Conservation (phyloP, 2,797 vertebrate species). For the Scleropages formosus region DNA sequence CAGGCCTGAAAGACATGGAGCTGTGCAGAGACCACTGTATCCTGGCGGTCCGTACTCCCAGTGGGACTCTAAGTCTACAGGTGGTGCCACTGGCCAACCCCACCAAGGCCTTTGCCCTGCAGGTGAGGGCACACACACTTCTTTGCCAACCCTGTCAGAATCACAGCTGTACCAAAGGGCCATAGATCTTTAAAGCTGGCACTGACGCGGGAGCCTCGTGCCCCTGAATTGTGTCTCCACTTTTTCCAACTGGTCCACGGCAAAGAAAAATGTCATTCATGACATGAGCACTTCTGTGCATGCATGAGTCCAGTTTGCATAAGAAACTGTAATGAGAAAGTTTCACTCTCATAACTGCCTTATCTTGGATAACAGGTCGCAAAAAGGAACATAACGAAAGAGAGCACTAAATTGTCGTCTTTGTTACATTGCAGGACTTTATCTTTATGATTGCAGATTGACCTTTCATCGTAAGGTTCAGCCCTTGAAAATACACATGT, state of each 20-base stretch:
- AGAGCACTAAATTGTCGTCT: not conserved
- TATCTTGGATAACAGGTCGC: not conserved
- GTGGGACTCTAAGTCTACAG: slow-evolving; percentile 67
- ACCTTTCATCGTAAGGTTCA: slow-evolving; percentile 5
- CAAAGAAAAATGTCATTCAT: too few relatives aligned
- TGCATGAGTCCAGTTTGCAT: too few relatives aligned
- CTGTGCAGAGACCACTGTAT: slow-evolving; percentile 81
- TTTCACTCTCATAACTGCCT: not conserved
- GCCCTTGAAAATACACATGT: slow-evolving; percentile 7
- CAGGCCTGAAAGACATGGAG: slow-evolving; percentile 83
- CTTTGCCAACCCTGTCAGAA: not conserved
- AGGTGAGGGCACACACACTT: slow-evolving; percentile 65
- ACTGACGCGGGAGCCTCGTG: too few relatives aligned
- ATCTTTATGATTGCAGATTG: slow-evolving; percentile 3
- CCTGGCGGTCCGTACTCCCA: slow-evolving; percentile 68
- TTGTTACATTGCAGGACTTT: not conserved
- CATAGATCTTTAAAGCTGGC: not conserved
- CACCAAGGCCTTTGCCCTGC: slow-evolving; percentile 59
- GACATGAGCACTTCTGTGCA: too few relatives aligned
- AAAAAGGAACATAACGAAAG: not conserved
- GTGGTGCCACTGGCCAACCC: slow-evolving; percentile 72
- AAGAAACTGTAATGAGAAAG: not conserved
- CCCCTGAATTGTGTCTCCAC: too few relatives aligned
- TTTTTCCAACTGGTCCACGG: not conserved
- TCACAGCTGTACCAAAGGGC: too few relatives aligned